Percentiles rank a stretch among this genome's conserved stretches.
phyloP scores from a whole-genome alignment of 37 sponge, comb jelly and placozoan genomes.

The Agelas oroides region DNA sequence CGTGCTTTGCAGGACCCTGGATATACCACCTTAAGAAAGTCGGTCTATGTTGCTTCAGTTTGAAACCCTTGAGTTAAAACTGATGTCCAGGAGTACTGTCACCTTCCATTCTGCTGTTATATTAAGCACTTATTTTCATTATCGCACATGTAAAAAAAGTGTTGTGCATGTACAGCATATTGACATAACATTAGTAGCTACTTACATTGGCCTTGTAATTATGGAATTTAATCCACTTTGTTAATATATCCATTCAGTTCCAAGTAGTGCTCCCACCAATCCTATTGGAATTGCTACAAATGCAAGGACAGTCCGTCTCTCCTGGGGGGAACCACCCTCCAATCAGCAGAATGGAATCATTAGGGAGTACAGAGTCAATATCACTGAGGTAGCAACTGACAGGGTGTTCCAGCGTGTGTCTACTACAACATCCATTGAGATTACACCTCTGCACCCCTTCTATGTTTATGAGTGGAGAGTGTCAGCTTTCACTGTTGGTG shows the following conservation, averaged over 20 bases:
- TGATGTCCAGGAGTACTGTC: too few relatives aligned
- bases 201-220: too few relatives aligned
- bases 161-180: too few relatives aligned
- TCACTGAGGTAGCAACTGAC: not conserved
- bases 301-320: not conserved
- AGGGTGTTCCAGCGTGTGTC: not conserved
- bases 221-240: not conserved
- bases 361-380: constrained; percentile 4
- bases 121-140: too few relatives aligned
- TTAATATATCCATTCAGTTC: not conserved
- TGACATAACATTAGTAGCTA: too few relatives aligned
- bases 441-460: constrained; percentile 48
- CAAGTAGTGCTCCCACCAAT: not conserved
- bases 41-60: too few relatives aligned
- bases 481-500: constrained; percentile 41
- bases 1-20: too few relatives aligned
- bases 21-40: too few relatives aligned
- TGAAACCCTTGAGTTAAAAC: too few relatives aligned
- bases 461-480: constrained; percentile 50
- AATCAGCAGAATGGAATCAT: constrained; percentile 8
- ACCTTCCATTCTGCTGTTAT: too few relatives aligned
- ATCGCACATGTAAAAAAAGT: too few relatives aligned
- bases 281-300: not conserved
- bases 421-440: constrained; percentile 5
- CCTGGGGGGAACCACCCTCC: constrained; percentile 6